Evolutionary conservation across 2,888 invertebrate genomes (phyloP), one percentile per base, ranked within the genome.

Genomic region (Leucoma salicis): DNA sequence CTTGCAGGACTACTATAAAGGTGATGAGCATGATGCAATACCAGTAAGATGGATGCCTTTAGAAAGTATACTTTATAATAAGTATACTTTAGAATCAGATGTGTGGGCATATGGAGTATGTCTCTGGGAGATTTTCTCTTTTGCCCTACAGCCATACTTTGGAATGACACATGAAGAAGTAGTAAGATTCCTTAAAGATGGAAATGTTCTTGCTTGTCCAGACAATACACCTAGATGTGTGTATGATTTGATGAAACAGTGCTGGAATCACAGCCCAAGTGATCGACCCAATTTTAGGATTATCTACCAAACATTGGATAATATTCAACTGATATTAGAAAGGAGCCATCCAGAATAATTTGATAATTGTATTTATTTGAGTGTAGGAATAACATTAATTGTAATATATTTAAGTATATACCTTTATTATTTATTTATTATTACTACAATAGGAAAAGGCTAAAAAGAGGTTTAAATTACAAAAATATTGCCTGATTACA

Each of bases 31-130:
- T 74, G 97, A 97, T 82, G 98, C 98, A 11, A 97, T 99, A 62
- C 98, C 98, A 24, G 97, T 99, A 14, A 92, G 99, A 75, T 99
- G 99, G 99, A 98, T 99, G 98, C 98, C 98, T 14, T 90, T 98
- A 47, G 98, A 99, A 82, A 96, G 98, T 81, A 98, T 99, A 77
- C 90, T 98, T 39, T 98, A 97, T 78, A 98, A 98, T 82, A 97
- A 97, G 79, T 99, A 98, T 82, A 98, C 98, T 10, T 92, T 96
- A 49, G 97, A 98, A 78, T 97, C 98, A 8, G 99, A 99, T 85
- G 97, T 99, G 1, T 99, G 98, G 98, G 98, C 98, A 10, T 99
- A 95, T 86, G 99, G 98, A 37, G 97, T 99, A 12, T 96, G 97
- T 70, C 90, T 98, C 31, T 99, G 98, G 98, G 99, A 99, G 87